Evolutionary conservation across 2,888 invertebrate species (phyloP), one percentile per base, ranked within the genome.

Genomic region (Epinotia demarniana): DNA sequence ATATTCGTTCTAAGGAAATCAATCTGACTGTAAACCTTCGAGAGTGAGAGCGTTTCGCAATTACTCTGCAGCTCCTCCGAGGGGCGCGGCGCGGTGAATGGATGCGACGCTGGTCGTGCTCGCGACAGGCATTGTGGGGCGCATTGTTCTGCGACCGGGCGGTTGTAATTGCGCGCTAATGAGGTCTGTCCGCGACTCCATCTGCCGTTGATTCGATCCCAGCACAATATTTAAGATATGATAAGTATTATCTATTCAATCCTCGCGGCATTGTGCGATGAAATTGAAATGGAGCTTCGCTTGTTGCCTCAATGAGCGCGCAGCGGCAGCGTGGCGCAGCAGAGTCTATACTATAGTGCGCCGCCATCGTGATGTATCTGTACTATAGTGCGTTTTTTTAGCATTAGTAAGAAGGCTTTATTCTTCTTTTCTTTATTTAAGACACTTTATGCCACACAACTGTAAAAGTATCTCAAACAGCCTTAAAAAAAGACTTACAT

Each of bases 121-220:
- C 77, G 78, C 70, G 77, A 77, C 77, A 78, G 77, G 72, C 77
- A 78, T 78, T 78, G 78, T 78, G 77, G 75, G 19, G 67, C 33
- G 73, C 62, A 75, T 76, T 53, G 73, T 77, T 73, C 76, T 72
- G 74, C 77, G 73, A 64, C 67, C 77, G 75, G 77, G 73, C 73
- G 71, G 75, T 58, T 73, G 72, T 77, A 73, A 76, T 76, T 76
- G 72, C 61, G 53, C 66, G 68, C 60, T 66, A 76, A 76, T 64
- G 64, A 64, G 64, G 16, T 33, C 61, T 61, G 61, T n/a, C 33
- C 23, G 33, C 33, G 61, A 61, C 61, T 33, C 61, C 9, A 12
- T 8, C 58, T 33, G 33, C 27, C n/a, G 33, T n/a, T 53, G 53
- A 53, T 53, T 53, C 53, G n/a, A 53, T 53, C 53, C 53, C 6